phyloP scores from a whole-genome alignment of 2,113 vertebrate species.

The Heteronetta atricapilla region DNA sequence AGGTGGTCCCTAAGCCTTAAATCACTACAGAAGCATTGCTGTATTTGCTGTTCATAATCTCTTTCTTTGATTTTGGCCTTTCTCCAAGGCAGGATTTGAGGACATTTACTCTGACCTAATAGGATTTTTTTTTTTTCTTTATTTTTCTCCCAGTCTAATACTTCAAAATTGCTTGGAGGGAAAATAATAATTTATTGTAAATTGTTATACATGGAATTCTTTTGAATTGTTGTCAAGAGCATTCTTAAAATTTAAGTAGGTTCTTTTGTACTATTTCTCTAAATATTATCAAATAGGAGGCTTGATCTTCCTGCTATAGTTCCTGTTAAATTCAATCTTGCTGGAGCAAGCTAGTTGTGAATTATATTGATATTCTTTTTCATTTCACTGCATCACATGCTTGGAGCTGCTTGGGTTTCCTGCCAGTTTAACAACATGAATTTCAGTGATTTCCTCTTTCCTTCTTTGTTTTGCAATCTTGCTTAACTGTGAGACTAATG shows the following conservation, averaged over 20 bases:
- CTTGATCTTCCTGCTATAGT: background rate
- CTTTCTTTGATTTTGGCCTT: background rate
- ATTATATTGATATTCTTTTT: background rate
- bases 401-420: slow-evolving; percentile 38
- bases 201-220: background rate
- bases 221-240: background rate
- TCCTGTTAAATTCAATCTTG: slow-evolving; percentile 8
- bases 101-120: slow-evolving; percentile 23
- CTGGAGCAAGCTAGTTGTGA: background rate
- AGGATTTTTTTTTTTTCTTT: background rate
- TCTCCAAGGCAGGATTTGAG: slow-evolving; percentile 17
- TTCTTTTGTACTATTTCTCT: background rate
- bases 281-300: background rate
- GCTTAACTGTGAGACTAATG: slow-evolving; percentile 13
- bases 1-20: background rate
- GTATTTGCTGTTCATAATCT: slow-evolving; percentile 3
- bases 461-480: background rate
- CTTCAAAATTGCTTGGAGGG: background rate
- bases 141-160: background rate
- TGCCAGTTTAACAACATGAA: background rate
- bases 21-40: background rate
- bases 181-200: background rate
- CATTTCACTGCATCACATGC: background rate
- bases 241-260: background rate
- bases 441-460: slow-evolving; percentile 16